These are phyloP conservation scores for Pseudorectes ferrugineus DNA, from an alignment of 2,113 vertebrate species.

Conservation along the genomic window DNA sequence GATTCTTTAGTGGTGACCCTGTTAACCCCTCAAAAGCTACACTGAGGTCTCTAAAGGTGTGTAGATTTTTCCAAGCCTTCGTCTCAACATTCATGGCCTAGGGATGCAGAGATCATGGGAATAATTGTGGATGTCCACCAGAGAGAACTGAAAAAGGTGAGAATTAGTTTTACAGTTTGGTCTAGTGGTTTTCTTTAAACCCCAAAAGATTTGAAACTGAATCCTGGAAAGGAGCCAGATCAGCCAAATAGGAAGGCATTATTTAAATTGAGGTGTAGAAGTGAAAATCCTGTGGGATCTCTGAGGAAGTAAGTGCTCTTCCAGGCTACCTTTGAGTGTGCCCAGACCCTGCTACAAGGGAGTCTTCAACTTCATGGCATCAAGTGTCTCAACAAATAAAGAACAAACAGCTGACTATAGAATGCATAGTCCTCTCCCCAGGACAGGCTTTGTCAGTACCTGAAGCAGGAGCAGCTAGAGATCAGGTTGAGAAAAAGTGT, in stretches of 20 bases:
- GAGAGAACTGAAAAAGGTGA: not conserved
- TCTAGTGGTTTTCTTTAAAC: not conserved
- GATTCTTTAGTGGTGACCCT: not conserved
- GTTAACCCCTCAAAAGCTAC: not conserved
- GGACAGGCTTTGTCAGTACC: not conserved
- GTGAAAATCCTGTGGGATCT: not conserved
- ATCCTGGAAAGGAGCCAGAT: not conserved
- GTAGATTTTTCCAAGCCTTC: not conserved
- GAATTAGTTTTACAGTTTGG: not conserved
- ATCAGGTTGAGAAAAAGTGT: not conserved
- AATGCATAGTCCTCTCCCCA: not conserved
- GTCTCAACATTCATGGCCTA: not conserved
- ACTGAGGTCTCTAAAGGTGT: not conserved
- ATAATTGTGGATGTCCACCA: not conserved
- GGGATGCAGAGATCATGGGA: not conserved
- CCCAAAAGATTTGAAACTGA: not conserved
- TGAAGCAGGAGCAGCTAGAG: not conserved
- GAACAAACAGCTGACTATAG: not conserved
- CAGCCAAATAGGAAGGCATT: not conserved
- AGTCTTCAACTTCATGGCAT: not conserved
- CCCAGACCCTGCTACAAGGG: not conserved
- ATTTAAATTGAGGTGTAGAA: not conserved
- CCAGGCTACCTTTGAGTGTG: not conserved
- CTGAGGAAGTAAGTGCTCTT: not conserved
- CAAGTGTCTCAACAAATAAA: not conserved